These are phyloP conservation scores for Sipunculus nudus DNA, from an alignment of 2,888 invertebrate genomes.

Conservation along the genomic window DNA sequence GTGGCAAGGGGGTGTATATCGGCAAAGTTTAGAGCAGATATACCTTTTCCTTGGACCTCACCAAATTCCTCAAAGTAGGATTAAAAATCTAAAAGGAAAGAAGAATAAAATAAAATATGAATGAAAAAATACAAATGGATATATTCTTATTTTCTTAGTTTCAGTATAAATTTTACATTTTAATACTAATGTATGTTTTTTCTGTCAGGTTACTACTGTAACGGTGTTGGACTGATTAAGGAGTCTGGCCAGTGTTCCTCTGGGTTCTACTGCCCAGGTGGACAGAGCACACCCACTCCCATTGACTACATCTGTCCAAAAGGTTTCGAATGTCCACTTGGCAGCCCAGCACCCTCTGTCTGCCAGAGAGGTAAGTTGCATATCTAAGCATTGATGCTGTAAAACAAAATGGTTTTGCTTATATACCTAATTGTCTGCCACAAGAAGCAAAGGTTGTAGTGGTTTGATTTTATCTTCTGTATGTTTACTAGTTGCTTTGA, in stretches of 20 bases:
- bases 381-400: neutral
- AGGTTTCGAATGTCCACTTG: constrained; percentile 56
- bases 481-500: no score
- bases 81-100: no score
- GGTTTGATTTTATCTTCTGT: neutral
- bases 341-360: constrained; percentile 48
- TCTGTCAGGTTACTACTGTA: constrained; percentile 59
- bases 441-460: neutral
- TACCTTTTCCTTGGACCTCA: no score
- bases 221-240: constrained; percentile 46
- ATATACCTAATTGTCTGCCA: neutral
- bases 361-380: constrained; percentile 48
- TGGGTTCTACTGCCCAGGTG: constrained; percentile 61
- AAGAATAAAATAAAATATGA: no score
- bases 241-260: constrained; percentile 50
- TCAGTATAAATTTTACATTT: no score
- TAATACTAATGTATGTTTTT: no score
- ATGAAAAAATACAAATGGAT: no score
- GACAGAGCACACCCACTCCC: constrained; percentile 52
- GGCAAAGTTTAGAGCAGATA: no score
- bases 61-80: no score
- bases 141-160: no score
- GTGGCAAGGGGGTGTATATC: no score
- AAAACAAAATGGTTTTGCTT: neutral
- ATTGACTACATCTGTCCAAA: constrained; percentile 47